phyloP scores from a whole-genome alignment of 1,140 invertebrate species.

The Conus betulinus region DNA sequence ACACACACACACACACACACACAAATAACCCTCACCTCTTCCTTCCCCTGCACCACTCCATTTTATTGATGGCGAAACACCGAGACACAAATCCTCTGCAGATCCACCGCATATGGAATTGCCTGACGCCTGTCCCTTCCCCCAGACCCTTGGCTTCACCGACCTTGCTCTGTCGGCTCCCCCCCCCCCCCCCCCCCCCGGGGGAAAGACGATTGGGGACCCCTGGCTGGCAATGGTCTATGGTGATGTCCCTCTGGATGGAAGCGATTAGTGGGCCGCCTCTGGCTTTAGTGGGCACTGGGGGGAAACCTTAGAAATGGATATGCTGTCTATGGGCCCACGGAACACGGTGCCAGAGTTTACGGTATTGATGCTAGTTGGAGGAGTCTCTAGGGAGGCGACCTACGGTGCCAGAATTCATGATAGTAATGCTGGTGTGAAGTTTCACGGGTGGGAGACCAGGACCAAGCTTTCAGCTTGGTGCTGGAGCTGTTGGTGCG shows the following conservation, averaged over 20 bases:
- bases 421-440: too few species aligned
- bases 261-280: background rate
- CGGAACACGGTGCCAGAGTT: background rate
- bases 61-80: conserved; percentile 4
- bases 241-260: background rate
- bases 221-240: background rate
- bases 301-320: background rate
- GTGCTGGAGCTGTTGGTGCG: too few species aligned
- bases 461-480: too few species aligned
- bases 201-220: too few species aligned
- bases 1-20: background rate
- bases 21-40: background rate
- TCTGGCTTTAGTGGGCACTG: background rate
- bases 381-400: background rate
- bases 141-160: background rate
- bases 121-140: background rate
- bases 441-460: too few species aligned
- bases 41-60: background rate
- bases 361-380: background rate
- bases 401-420: too few species aligned
- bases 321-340: conserved; percentile 11
- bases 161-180: too few species aligned
- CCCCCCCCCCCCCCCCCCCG: too few species aligned
- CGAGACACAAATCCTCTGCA: background rate
- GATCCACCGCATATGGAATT: conserved; percentile 20